These are phyloP conservation scores for Heliconius aoede DNA, from an alignment of 2,888 invertebrate species.

Conservation along the genomic window DNA sequence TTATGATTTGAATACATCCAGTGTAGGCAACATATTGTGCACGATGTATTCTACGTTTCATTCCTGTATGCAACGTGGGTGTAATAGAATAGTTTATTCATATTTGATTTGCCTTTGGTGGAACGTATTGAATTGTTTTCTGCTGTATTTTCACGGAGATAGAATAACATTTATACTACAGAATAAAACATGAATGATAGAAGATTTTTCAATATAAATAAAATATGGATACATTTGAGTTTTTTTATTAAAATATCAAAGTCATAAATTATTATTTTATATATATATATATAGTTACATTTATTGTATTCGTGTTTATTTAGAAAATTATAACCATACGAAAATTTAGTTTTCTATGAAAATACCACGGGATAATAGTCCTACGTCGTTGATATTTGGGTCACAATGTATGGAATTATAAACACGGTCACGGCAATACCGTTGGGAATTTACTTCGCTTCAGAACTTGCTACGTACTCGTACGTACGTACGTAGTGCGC, in stretches of 20 bases:
- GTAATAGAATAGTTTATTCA: constrained; percentile 28
- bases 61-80: background rate
- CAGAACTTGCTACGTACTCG: constrained; percentile 15
- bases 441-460: constrained; percentile 28
- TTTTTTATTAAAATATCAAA: too few relatives aligned
- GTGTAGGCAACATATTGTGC: constrained; percentile 8
- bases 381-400: constrained; percentile 28
- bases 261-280: too few relatives aligned
- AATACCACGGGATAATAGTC: constrained; percentile 15
- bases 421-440: constrained; percentile 35
- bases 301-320: background rate
- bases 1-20: background rate
- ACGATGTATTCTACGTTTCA: too few relatives aligned
- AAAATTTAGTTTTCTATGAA: constrained; percentile 1
- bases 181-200: background rate
- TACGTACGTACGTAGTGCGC: too few relatives aligned
- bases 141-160: constrained; percentile 13
- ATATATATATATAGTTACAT: too few relatives aligned
- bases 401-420: constrained; percentile 33
- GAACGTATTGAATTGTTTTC: constrained; percentile 22
- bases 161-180: constrained; percentile 12
- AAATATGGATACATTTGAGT: background rate
- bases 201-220: constrained; percentile 12
- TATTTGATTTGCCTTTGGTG: constrained; percentile 27
- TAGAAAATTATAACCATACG: background rate